These are phyloP conservation scores for Petrocephalus sullivani DNA, from an alignment of 2,797 vertebrate genomes.

Conservation along the genomic window DNA sequence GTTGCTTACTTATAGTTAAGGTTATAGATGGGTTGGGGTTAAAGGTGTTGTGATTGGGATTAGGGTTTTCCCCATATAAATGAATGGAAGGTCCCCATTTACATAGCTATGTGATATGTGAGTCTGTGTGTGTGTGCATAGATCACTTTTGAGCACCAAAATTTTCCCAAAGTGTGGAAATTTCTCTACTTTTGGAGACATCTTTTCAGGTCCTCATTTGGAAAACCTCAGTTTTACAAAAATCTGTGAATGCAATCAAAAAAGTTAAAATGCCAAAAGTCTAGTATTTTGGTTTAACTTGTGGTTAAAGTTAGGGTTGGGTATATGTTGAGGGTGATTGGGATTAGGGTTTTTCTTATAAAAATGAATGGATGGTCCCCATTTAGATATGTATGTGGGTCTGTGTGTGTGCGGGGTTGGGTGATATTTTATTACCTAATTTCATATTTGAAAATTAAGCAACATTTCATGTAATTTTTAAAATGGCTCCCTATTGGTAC, in stretches of 20 bases:
- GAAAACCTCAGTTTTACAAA: too few species aligned
- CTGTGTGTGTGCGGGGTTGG: neutral
- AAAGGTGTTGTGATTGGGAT: neutral
- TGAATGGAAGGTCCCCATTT: neutral
- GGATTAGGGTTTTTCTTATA: neutral
- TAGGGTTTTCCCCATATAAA: neutral
- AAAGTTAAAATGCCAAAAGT: too few species aligned
- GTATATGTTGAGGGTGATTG: neutral
- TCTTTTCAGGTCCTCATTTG: too few species aligned
- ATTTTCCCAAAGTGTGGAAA: too few species aligned
- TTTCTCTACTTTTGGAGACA: too few species aligned
- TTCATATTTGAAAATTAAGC: neutral
- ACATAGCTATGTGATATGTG: neutral
- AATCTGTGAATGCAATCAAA: too few species aligned
- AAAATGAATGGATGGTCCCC: neutral
- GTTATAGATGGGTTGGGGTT: neutral
- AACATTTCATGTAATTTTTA: neutral
- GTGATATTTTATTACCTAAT: neutral
- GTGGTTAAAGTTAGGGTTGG: neutral
- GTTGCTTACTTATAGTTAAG: too few species aligned
- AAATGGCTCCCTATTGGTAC: neutral
- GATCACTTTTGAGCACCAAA: too few species aligned
- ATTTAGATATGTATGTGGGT: neutral
- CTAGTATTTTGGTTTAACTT: too few species aligned
- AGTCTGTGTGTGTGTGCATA: neutral